Base-by-base conservation (phyloP, 2,888 invertebrate species). In the Apeira syringaria region DNA sequence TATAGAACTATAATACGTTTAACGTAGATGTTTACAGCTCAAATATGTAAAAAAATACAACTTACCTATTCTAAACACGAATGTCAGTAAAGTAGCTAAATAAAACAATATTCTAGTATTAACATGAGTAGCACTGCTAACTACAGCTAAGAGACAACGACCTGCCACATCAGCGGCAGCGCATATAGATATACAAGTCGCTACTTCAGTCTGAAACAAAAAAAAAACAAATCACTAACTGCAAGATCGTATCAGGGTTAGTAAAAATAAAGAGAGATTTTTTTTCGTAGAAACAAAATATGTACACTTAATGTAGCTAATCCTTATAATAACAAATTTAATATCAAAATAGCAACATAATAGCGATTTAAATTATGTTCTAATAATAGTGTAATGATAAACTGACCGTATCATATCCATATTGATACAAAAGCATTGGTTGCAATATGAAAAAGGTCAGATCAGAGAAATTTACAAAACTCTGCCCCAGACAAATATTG, bases 401-500 rank as follows among this genome's bases (percentile, higher is more conserved):
- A 59, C 67, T 64, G 37, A 82, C 77, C 53, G 81, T 78, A 30
- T 77, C 74, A 59, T 91, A 93, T 3, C 91, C 92, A 32, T 85
- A 77, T 48, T 92, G 91, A 39, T 87, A 87, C 57, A 94, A 74
- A 45, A 94, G 78, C 79, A 93, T 75, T 2, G 94, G 94, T 48
- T 92, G 84, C 10, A 94, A 70, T n/a, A 92, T 86, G 39, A 92
- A 87, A 51, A 94, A 94, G 4, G 91, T 92, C 29, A 91, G 77
- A 67, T 94, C 94, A 2, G 93, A 91, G 37, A 92, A 92, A 56
- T 92, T 91, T 1, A 91, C 90, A 39, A 94, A 91, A 54, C 93
- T 91, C 52, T 92, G 87, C 5, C 94, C 94, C 3, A 87, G 32
- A 50, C 84, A 86, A 49, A 93, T 92, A 58, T 93, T 94, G 17